Percentiles rank a stretch among this genome's conserved stretches.
These are phyloP conservation scores for Calyptomena viridis DNA, from an alignment of 2,113 vertebrate species.

Conservation along the genomic window DNA sequence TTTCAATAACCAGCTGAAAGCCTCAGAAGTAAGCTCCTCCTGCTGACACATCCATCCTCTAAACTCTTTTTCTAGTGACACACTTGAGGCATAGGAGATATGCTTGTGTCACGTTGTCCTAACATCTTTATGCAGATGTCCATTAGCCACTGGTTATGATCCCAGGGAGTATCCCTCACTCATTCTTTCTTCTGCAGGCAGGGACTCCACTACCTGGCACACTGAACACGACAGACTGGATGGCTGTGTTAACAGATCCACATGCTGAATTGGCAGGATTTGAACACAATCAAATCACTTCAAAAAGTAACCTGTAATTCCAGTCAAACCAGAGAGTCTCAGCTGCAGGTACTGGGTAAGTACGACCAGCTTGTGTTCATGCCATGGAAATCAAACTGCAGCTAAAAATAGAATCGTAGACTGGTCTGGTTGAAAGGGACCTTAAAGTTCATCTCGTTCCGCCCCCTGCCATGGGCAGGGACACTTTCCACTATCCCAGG, in stretches of 20 bases:
- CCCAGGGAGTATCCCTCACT: background rate
- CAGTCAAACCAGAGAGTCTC: background rate
- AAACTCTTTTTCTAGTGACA: background rate
- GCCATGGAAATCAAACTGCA: background rate
- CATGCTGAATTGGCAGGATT: background rate
- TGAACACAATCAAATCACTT: background rate
- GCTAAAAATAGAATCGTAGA: background rate
- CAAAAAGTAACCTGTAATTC: background rate
- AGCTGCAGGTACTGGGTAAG: rapidly evolving
- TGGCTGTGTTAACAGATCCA: background rate
- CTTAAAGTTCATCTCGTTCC: rapidly evolving
- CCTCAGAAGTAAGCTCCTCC: background rate
- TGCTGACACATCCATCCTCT: background rate
- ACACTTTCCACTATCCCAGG: background rate
- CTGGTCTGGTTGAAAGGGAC: background rate
- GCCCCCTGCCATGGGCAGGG: background rate
- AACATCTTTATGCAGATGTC: background rate
- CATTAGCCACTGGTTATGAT: rapidly evolving
- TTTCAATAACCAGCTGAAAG: background rate
- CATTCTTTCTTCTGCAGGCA: background rate
- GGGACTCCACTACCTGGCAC: background rate
- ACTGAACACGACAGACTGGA: background rate
- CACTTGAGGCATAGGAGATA: background rate
- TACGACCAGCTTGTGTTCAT: rapidly evolving
- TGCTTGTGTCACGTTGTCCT: background rate